Conservation (phyloP, 64 coral and sea anemone genomes). For the Actinia tenebrosa region DNA sequence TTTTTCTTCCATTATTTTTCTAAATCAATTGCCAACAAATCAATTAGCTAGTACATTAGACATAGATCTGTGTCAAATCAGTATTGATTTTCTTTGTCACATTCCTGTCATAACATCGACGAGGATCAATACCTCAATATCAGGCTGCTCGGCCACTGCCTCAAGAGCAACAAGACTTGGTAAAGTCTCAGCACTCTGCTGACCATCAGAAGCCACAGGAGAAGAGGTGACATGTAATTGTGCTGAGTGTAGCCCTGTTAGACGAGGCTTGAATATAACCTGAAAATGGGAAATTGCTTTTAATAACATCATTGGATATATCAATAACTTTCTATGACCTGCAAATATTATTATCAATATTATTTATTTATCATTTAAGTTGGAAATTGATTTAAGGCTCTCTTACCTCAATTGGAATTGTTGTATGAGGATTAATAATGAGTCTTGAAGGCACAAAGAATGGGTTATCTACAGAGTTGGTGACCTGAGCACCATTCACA, state of each 20-base stretch:
- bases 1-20: too few relatives aligned
- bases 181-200: constrained; percentile 28
- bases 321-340: not conserved
- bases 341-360: too few relatives aligned
- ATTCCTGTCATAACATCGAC: constrained; percentile 5
- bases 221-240: constrained; percentile 50
- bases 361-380: too few relatives aligned
- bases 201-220: constrained; percentile 36
- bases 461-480: constrained; percentile 18
- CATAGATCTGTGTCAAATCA: not conserved
- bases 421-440: constrained; percentile 22
- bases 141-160: constrained; percentile 52
- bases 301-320: not conserved
- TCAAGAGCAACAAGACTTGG: constrained; percentile 40
- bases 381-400: not conserved
- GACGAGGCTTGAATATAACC: constrained; percentile 41
- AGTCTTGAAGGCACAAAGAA: constrained; percentile 26
- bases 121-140: constrained; percentile 28
- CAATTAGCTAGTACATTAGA: too few relatives aligned
- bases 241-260: constrained; percentile 39
- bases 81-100: not conserved
- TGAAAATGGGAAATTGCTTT: not conserved
- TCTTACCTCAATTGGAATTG: constrained; percentile 23
- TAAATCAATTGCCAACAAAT: too few relatives aligned
- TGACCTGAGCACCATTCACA: constrained; percentile 54